phyloP scores from a whole-genome alignment of 2,113 vertebrate genomes.

The Colaptes auratus region DNA sequence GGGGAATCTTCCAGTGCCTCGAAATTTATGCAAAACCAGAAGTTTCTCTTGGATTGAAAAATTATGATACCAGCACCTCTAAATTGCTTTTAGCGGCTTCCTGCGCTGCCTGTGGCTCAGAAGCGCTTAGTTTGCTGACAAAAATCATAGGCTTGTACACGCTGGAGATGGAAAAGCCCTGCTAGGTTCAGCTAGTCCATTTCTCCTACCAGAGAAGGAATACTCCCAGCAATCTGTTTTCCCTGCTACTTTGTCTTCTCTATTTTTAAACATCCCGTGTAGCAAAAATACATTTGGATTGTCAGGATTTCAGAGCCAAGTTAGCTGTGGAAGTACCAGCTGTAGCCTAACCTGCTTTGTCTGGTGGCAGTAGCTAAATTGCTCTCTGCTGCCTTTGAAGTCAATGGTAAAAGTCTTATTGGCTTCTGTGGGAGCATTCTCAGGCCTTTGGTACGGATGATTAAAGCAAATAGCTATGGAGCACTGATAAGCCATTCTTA shows the following conservation, averaged over 20 bases:
- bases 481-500: constrained; percentile 62
- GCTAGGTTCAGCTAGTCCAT: constrained; percentile 63
- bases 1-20: constrained; percentile 20
- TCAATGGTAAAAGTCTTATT: constrained; percentile 65
- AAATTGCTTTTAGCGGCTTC: constrained; percentile 58
- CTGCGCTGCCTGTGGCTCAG: constrained; percentile 40
- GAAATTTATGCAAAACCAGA: constrained; percentile 48
- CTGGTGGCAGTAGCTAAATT: constrained; percentile 65
- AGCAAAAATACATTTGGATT: constrained; percentile 57
- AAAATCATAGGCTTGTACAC: constrained; percentile 40
- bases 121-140: constrained; percentile 65
- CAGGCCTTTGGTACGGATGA: constrained; percentile 45
- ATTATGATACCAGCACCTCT: constrained; percentile 51
- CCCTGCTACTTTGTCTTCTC: constrained; percentile 48
- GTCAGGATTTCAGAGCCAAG: constrained; percentile 61
- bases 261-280: constrained; percentile 61
- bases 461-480: constrained; percentile 59
- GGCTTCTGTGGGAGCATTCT: constrained; percentile 67
- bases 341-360: constrained; percentile 70
- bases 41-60: constrained; percentile 60
- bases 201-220: constrained; percentile 35
- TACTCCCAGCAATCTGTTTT: constrained; percentile 59
- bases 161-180: constrained; percentile 52
- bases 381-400: constrained; percentile 65
- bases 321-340: constrained; percentile 61